phyloP scores from a whole-genome alignment of 2,113 vertebrate genomes.

The Eurypyga helias region DNA sequence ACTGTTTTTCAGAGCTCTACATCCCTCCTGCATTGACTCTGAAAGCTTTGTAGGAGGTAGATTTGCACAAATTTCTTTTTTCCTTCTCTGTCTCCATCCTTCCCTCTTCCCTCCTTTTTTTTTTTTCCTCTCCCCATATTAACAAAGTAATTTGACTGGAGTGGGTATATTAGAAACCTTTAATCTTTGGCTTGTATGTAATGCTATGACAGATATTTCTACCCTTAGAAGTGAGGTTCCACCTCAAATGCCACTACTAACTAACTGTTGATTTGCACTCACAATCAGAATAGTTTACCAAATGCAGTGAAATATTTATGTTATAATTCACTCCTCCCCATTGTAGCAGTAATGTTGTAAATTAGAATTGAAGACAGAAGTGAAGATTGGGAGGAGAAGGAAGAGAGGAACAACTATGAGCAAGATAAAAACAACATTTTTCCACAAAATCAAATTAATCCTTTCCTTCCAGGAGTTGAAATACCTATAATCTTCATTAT shows the following conservation, averaged over 20 bases:
- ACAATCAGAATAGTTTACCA: not conserved
- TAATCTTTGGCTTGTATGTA: not conserved
- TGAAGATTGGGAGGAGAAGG: not conserved
- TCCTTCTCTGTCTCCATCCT: not conserved
- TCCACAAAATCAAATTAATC: not conserved
- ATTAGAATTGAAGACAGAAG: not conserved
- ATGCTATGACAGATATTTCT: not conserved
- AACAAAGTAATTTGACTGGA: not conserved
- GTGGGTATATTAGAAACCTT: not conserved
- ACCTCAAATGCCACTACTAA: not conserved
- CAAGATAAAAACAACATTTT: not conserved
- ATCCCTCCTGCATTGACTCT: not conserved
- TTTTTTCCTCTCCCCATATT: not conserved
- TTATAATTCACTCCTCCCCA: not conserved
- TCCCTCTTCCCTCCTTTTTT: not conserved
- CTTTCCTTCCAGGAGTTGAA: not conserved
- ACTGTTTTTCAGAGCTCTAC: not conserved
- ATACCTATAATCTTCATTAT: not conserved
- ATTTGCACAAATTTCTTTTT: not conserved
- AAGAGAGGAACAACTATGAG: not conserved
- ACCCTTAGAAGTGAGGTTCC: not conserved
- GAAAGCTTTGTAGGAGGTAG: not conserved
- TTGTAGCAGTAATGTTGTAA: not conserved
- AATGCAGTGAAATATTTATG: not conserved
- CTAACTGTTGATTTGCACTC: not conserved